Evolutionary conservation across 1,140 invertebrate species (phyloP).

Genomic region (Drosophila kanapiae): DNA sequence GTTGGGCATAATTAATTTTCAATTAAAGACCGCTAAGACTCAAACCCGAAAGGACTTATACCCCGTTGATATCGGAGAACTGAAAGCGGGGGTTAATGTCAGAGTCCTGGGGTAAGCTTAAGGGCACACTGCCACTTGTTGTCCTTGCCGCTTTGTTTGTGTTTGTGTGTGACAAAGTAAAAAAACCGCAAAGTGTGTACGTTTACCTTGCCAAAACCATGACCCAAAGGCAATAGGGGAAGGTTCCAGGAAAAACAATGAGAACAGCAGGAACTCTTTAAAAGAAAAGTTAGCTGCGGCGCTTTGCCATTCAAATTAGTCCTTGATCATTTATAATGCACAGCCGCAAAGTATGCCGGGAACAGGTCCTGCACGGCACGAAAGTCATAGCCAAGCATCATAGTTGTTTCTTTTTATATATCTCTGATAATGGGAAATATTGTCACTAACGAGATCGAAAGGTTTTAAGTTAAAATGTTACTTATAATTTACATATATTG

Average conservation of each 20-base stretch:
- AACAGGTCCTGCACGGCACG: conserved; percentile 13
- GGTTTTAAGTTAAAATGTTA: background rate
- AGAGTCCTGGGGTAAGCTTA: background rate
- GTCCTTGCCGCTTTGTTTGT: conserved; percentile 21
- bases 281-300: conserved; percentile 44
- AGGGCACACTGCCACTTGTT: conserved; percentile 34
- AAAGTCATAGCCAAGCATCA: background rate
- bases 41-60: conserved; percentile 10
- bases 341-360: conserved; percentile 18
- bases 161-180: conserved; percentile 39
- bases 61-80: background rate
- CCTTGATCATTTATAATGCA: conserved; percentile 51
- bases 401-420: background rate
- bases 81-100: background rate
- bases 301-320: conserved; percentile 52
- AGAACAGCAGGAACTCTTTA: conserved; percentile 34
- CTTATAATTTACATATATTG: too few relatives aligned
- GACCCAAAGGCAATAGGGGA: background rate
- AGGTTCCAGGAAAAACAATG: conserved; percentile 24
- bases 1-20: conserved; percentile 58
- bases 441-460: background rate
- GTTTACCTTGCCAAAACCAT: conserved; percentile 32
- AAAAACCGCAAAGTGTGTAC: conserved; percentile 42
- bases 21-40: conserved; percentile 52
- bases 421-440: background rate